A percentile compares a stretch with the other conserved stretches of the same genome.
phyloP scores from a whole-genome alignment of 1,140 invertebrate species.

The Maniola jurtina region DNA sequence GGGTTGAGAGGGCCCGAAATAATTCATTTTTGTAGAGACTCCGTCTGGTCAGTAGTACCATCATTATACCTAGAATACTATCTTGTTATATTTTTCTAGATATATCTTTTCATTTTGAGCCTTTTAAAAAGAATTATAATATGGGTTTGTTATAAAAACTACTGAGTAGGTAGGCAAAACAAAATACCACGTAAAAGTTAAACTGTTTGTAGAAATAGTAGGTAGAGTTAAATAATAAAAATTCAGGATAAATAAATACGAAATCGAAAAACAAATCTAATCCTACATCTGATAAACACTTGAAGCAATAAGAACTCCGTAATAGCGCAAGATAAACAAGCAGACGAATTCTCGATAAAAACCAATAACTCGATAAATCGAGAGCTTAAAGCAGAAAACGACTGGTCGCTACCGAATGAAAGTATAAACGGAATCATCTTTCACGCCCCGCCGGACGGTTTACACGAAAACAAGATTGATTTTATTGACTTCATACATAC shows the following conservation, averaged over 20 bases:
- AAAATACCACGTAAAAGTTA: neutral
- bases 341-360: slow-evolving; percentile 58
- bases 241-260: slow-evolving; percentile 4
- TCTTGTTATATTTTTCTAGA: too few species aligned
- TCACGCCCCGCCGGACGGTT: slow-evolving; percentile 37
- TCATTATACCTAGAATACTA: neutral
- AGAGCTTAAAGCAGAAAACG: slow-evolving; percentile 46
- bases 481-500: slow-evolving; percentile 41
- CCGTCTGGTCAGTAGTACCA: slow-evolving; percentile 6
- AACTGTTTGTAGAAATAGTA: neutral
- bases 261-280: slow-evolving; percentile 10
- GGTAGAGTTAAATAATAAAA: neutral
- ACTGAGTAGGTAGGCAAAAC: neutral
- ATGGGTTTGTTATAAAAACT: too few species aligned
- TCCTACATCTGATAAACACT: slow-evolving; percentile 41
- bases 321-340: slow-evolving; percentile 58
- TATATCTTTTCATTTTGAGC: too few species aligned
- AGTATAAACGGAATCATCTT: slow-evolving; percentile 56
- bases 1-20: slow-evolving; percentile 46
- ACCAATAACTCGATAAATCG: slow-evolving; percentile 61
- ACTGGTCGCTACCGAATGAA: slow-evolving; percentile 50
- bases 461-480: slow-evolving; percentile 48
- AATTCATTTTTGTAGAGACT: slow-evolving; percentile 47
- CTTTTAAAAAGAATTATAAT: too few species aligned
- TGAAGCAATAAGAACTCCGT: slow-evolving; percentile 41